These are phyloP conservation scores for Peucedramus taeniatus DNA, from an alignment of 2,113 vertebrate species.

Conservation along the genomic window DNA sequence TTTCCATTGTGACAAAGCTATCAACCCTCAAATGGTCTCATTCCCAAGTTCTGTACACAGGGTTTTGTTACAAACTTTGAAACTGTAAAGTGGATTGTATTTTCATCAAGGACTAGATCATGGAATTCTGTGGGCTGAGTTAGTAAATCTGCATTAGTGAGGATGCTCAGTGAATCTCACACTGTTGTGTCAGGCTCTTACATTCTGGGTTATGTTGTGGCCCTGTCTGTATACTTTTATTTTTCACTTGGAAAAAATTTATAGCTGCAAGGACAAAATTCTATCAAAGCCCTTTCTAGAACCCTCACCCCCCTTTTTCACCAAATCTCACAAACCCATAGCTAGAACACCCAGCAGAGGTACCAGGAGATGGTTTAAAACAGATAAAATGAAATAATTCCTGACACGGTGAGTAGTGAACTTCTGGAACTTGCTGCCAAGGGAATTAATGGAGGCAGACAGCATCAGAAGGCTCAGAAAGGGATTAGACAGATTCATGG, in stretches of 20 bases:
- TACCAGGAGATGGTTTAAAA: neutral
- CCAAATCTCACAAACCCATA: neutral
- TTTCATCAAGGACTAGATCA: neutral
- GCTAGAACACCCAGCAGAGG: neutral
- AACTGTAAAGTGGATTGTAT: neutral
- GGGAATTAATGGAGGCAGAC: slow-evolving; percentile 16
- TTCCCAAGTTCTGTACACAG: neutral
- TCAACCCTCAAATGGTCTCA: neutral
- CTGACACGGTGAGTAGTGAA: neutral
- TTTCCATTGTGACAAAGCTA: neutral
- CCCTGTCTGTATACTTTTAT: neutral
- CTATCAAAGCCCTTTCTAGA: neutral
- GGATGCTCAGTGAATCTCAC: neutral
- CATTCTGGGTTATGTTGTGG: neutral
- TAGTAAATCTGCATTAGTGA: neutral
- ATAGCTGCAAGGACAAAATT: neutral
- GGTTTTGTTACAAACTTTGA: neutral
- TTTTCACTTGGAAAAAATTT: neutral
- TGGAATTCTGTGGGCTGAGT: neutral
- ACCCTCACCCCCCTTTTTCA: neutral
- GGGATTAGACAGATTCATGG: slow-evolving; percentile 38
- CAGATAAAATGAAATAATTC: neutral
- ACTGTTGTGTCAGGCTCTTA: neutral
- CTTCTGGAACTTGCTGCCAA: slow-evolving; percentile 24
- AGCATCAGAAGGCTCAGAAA: slow-evolving; percentile 17